Base-by-base conservation (phyloP, 2,888 invertebrate genomes). In the Andrena trimmerana region DNA sequence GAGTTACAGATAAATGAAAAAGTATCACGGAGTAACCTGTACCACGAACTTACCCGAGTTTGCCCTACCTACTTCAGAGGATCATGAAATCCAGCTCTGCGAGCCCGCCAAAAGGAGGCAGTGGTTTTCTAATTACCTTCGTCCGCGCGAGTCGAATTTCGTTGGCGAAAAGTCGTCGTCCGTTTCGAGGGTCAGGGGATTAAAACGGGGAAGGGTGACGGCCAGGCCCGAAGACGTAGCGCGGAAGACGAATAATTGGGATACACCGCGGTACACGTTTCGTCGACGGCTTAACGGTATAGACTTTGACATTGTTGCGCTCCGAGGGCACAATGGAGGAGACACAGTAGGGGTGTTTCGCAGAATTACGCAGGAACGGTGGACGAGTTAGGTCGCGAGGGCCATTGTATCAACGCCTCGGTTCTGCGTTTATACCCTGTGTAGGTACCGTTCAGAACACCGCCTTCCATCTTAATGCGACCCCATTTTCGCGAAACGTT, bases 321-420 rank as follows among this genome's bases (percentile, higher is more conserved):
- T 65, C 33, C 65, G 52, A 50, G 42, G 57, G 63, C 77, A 83
- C 85, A 86, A 88, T 84, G 79, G 85, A 87, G 83, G 82, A 88
- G 86, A 83, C 86, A 83, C 86, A 79, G 82, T 78, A 75, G 85
- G 88, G 84, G 81, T 82, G 85, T 88, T 88, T 88, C 88, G 80
- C 76, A 86, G 86, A 90, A 88, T 83, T 86, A 86, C 83, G 79
- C 67, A 74, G 82, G 77, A 76, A 81, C 73, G 71, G 74, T 59
- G 86, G 85, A 86, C 86, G 86, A 83, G 86, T 87, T 89, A 83
- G 74, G 79, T 76, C 70, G 87, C 77, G 27, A 10, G 31, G 57
- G 72, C 84, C 63, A 84, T 87, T 87, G 86, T 84, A 81, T 74
- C 78, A 79, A 27, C 75, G 78, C 62, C 65, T 27, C 52, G 60